Conservation (phyloP, 2,888 invertebrate genomes). For the Crossocerus cetratus region DNA sequence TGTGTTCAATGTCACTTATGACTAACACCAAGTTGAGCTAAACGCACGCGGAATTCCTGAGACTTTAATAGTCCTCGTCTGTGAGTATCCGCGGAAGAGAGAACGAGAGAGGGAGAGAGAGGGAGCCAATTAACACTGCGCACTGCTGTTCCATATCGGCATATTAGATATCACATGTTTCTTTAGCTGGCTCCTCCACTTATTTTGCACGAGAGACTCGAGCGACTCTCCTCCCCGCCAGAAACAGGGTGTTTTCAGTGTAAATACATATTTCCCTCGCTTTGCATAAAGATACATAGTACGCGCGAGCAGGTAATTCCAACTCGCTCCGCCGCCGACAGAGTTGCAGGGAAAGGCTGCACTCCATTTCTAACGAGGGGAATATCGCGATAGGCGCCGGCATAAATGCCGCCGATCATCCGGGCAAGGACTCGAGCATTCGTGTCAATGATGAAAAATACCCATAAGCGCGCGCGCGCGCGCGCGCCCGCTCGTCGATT, state of each 20-base stretch:
- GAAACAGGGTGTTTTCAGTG: no score
- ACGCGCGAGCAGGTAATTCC: neutral
- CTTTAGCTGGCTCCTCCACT: no score
- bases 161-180: no score
- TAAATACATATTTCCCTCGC: no score
- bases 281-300: no score
- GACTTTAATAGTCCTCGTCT: conserved; percentile 18
- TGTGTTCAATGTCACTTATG: neutral
- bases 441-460: conserved; percentile 44
- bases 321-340: neutral
- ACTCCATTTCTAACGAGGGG: neutral
- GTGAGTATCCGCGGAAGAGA: conserved; percentile 32
- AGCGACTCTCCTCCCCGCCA: no score
- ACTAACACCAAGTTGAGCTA: conserved; percentile 8
- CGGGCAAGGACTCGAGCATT: conserved; percentile 21
- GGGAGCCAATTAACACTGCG: no score
- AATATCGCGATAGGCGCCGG: neutral
- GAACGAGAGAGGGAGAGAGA: conserved; percentile 15
- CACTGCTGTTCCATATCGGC: no score
- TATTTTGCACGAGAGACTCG: no score
- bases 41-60: conserved; percentile 23
- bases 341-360: neutral
- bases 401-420: conserved; percentile 7
- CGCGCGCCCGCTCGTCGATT: conserved; percentile 21
- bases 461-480: conserved; percentile 7